Percentiles rank a stretch among this genome's conserved stretches.
These are phyloP conservation scores for Penaeus chinensis DNA, from an alignment of 1,140 invertebrate species.

Conservation along the genomic window DNA sequence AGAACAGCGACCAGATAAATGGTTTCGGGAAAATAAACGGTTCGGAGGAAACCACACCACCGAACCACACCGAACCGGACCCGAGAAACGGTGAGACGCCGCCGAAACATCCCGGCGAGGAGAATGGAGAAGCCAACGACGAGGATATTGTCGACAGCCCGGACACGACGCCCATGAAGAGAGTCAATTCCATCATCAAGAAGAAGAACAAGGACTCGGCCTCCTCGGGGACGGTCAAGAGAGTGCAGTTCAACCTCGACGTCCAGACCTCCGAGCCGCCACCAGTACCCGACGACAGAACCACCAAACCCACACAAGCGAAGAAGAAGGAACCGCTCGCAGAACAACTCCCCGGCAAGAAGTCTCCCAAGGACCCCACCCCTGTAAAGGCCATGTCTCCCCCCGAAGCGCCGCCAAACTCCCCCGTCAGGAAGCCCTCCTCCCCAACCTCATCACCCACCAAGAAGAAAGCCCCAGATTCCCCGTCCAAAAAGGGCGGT, in stretches of 20 bases:
- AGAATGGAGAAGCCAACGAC: neutral
- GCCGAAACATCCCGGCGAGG: neutral
- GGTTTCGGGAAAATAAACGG: too few species aligned
- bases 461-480: neutral
- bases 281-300: neutral
- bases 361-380: too few species aligned
- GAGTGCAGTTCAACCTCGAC: conserved; percentile 37
- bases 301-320: neutral
- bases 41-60: neutral
- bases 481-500: neutral
- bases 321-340: neutral
- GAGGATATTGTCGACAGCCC: neutral
- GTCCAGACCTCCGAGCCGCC: conserved; percentile 6
- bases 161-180: conserved; percentile 11
- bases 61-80: neutral
- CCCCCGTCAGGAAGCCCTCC: too few species aligned
- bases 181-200: conserved; percentile 43
- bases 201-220: neutral
- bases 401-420: too few species aligned
- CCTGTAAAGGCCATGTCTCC: too few species aligned
- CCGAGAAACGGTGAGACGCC: neutral
- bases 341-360: too few species aligned
- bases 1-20: neutral
- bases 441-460: neutral
- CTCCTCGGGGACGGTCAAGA: neutral